Percentiles rank a stretch among this genome's conserved stretches.
phyloP scores from a whole-genome alignment of 2,113 vertebrate species.

The Ginglymostoma cirratum region DNA sequence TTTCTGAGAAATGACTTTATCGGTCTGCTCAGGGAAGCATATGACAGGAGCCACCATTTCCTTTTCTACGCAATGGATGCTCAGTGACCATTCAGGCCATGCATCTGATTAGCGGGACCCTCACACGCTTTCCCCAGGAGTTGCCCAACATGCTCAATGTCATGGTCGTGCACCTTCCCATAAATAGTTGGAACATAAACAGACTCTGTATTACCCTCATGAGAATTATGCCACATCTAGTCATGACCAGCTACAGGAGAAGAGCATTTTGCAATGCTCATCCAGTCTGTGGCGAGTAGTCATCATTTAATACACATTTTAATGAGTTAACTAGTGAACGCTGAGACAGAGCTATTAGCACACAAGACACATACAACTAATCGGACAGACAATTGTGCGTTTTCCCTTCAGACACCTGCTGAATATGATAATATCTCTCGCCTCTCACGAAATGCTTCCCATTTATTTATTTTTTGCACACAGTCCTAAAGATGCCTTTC shows the following conservation, averaged over 20 bases:
- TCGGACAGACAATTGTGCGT: not conserved
- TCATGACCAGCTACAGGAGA: not conserved
- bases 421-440: not conserved
- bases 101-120: not conserved
- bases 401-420: not conserved
- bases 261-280: not conserved
- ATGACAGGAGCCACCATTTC: too few species aligned
- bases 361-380: not conserved
- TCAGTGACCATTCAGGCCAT: not conserved
- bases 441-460: not conserved
- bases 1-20: too few species aligned
- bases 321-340: not conserved
- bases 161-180: not conserved
- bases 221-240: not conserved
- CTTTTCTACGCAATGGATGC: too few species aligned
- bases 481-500: constrained; percentile 43
- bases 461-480: not conserved
- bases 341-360: not conserved
- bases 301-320: not conserved
- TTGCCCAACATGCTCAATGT: not conserved
- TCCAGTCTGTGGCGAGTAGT: not conserved
- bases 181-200: not conserved
- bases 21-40: too few species aligned
- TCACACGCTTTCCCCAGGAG: not conserved
- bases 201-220: too few species aligned